Evolutionary conservation across 2,797 vertebrate genomes (phyloP).

Genomic region (Sebastes iracundus): DNA sequence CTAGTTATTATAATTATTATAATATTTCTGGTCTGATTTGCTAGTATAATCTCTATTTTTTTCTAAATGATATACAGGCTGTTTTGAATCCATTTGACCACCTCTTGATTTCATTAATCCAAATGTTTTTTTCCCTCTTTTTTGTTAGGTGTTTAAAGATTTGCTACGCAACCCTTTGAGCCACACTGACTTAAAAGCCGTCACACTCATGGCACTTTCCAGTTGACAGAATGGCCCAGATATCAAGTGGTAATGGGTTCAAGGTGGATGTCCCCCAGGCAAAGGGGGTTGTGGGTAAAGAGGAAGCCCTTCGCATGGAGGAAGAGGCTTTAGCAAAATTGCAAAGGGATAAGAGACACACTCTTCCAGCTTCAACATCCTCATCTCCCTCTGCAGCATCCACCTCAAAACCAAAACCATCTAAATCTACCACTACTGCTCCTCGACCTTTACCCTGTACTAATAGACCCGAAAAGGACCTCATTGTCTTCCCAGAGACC

Average conservation of each 20-base stretch:
- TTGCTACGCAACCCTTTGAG: conserved; percentile 18
- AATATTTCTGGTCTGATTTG: background rate
- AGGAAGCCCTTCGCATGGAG: conserved; percentile 98
- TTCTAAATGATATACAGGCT: background rate
- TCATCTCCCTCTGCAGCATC: conserved; percentile 60
- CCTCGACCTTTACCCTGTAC: conserved; percentile 69
- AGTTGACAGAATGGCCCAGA: conserved; percentile 93
- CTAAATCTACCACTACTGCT: conserved; percentile 63
- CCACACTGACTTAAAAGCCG: conserved; percentile 51
- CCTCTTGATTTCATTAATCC: background rate
- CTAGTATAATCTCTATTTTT: background rate
- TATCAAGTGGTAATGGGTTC: conserved; percentile 92
- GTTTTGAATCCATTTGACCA: background rate
- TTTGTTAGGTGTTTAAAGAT: conserved; percentile 78
- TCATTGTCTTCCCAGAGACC: conserved; percentile 95
- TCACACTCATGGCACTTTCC: conserved; percentile 80
- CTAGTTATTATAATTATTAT: background rate
- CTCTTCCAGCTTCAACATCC: conserved; percentile 68
- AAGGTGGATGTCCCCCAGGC: conserved; percentile 85
- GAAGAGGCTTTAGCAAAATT: conserved; percentile 94
- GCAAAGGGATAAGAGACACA: conserved; percentile 86
- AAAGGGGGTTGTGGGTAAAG: conserved; percentile 92
- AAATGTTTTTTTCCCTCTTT: background rate
- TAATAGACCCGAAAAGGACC: conserved; percentile 89
- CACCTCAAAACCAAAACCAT: conserved; percentile 52